A percentile compares a stretch with the other conserved stretches of the same genome.
These are phyloP conservation scores for Sylvilagus floridanus DNA, from an alignment of 2,797 vertebrate genomes.

Conservation along the genomic window DNA sequence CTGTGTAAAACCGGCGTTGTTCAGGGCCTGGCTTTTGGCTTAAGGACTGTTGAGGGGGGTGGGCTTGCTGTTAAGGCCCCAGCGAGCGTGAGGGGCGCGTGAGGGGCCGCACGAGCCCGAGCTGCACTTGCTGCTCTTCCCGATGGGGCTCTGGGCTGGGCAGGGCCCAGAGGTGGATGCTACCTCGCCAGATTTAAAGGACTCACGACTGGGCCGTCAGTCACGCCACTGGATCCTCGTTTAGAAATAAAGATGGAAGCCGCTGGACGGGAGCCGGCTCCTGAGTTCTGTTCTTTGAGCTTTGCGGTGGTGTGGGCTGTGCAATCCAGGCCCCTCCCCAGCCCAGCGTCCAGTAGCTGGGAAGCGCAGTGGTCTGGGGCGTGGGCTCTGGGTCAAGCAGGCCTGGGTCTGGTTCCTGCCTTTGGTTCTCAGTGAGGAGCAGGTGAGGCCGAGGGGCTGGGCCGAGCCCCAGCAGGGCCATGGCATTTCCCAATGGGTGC, in stretches of 20 bases:
- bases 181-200: not conserved
- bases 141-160: not conserved
- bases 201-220: not conserved
- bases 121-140: not conserved
- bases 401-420: not conserved
- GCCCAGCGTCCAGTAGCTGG: not conserved
- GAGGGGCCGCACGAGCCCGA: not conserved
- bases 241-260: conserved; percentile 65
- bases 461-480: not conserved
- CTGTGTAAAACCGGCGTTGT: too few relatives aligned
- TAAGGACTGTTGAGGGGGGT: too few relatives aligned
- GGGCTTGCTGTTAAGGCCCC: too few relatives aligned
- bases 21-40: too few relatives aligned
- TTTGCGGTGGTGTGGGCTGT: not conserved
- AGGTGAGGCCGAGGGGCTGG: not conserved
- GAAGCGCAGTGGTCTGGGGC: rapidly evolving
- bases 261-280: not conserved
- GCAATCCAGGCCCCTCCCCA: not conserved
- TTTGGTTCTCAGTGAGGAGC: not conserved
- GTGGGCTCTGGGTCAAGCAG: not conserved
- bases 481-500: rapidly evolving
- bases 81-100: too few relatives aligned
- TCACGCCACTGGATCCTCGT: conserved; percentile 21
- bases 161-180: not conserved
- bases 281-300: not conserved